Percentiles rank a stretch among this genome's conserved stretches.
These are phyloP conservation scores for Ceratina australensis DNA, from an alignment of 1,140 invertebrate genomes.

Conservation along the genomic window DNA sequence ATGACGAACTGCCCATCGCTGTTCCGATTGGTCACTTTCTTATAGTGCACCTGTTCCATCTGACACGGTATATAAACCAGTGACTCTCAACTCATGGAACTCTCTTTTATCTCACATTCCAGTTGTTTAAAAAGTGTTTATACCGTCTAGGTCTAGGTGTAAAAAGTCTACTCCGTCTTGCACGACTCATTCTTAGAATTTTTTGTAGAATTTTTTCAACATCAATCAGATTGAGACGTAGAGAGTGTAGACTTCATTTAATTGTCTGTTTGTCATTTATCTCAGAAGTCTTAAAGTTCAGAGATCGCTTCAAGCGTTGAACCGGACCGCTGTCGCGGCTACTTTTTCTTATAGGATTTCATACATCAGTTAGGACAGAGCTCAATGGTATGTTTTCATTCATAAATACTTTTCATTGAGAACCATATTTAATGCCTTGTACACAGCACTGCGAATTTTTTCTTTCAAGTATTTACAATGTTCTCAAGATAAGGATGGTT, in stretches of 20 bases:
- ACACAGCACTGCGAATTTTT: neutral
- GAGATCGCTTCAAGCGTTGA: too few species aligned
- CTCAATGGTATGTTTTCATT: neutral
- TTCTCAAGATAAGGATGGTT: neutral
- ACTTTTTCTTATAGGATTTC: too few species aligned
- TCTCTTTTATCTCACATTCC: neutral
- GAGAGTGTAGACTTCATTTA: neutral
- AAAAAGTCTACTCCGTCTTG: too few species aligned
- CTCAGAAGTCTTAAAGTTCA: neutral
- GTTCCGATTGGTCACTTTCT: conserved; percentile 55
- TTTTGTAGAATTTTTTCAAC: neutral
- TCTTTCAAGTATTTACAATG: neutral
- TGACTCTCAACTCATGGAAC: neutral
- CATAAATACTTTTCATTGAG: neutral
- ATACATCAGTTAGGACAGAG: too few species aligned
- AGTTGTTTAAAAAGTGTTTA: too few species aligned
- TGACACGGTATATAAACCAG: neutral
- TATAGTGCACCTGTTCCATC: conserved; percentile 47
- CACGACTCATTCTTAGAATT: neutral
- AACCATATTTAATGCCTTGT: neutral
- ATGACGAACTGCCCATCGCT: conserved; percentile 18
- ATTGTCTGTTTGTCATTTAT: neutral
- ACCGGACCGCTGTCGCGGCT: too few species aligned
- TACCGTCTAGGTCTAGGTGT: too few species aligned
- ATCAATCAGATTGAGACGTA: neutral